Conservation (phyloP, 2,797 vertebrate species). For the Eospalax fontanierii region DNA sequence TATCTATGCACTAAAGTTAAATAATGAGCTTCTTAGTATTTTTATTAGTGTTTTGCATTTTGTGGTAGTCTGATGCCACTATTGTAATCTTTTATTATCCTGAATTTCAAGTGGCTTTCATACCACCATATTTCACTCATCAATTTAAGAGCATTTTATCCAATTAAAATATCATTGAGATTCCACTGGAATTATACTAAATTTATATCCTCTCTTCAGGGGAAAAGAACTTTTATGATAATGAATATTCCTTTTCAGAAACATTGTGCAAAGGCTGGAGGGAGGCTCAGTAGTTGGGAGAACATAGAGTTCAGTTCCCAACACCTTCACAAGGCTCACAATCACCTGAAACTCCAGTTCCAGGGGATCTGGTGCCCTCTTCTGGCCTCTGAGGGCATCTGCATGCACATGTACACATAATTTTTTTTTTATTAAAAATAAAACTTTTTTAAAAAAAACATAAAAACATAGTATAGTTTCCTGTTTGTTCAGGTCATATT, state of each 20-base stretch:
- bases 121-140: constrained; percentile 17
- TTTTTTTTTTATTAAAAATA: too few species aligned
- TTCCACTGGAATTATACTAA: neutral
- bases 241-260: constrained; percentile 33
- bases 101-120: constrained; percentile 48
- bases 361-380: too few species aligned
- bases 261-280: neutral
- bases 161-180: neutral
- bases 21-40: constrained; percentile 19
- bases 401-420: too few species aligned
- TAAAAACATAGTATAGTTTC: neutral
- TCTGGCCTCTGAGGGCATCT: too few species aligned
- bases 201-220: neutral
- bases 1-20: neutral
- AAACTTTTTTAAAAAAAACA: too few species aligned
- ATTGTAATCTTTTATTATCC: constrained; percentile 37
- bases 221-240: constrained; percentile 30
- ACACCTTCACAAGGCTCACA: too few species aligned
- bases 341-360: too few species aligned
- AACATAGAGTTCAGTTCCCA: too few species aligned
- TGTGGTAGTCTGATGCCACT: neutral
- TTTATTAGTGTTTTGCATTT: constrained; percentile 21
- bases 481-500: constrained; percentile 7
- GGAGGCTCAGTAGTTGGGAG: too few species aligned
- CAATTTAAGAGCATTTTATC: constrained; percentile 29